Conservation (phyloP, 2,888 invertebrate genomes). For the Stegophylla sp. region DNA sequence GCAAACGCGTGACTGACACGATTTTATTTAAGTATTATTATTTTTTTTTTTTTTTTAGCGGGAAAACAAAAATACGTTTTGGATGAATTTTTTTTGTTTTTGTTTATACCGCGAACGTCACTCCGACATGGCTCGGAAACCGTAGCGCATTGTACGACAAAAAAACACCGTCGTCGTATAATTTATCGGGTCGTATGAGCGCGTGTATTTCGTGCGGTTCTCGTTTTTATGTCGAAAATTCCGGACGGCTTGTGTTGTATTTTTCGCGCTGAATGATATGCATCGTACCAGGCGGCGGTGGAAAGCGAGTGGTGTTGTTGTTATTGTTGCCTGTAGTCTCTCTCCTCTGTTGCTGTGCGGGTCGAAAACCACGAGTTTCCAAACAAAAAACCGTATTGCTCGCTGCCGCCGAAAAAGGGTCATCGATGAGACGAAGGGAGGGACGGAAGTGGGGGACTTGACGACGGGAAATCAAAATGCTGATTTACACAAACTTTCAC, state of each 20-base stretch:
- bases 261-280: no score
- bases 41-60: no score
- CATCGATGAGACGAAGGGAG: background rate
- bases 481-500: conserved; percentile 36
- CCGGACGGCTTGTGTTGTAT: no score
- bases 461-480: conserved; percentile 38
- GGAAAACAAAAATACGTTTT: no score
- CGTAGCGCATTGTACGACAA: background rate
- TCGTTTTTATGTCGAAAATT: background rate
- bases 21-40: no score
- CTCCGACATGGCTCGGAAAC: background rate
- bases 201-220: background rate
- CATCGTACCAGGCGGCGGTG: no score
- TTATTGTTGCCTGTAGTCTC: no score
- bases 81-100: no score
- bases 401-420: background rate
- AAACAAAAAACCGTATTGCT: conserved; percentile 23
- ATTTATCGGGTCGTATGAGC: background rate
- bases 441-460: background rate
- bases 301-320: no score
- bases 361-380: background rate
- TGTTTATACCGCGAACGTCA: no score
- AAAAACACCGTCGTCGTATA: background rate
- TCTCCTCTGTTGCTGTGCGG: no score
- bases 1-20: no score